A percentile compares a stretch with the other conserved stretches of the same genome.
phyloP scores from a whole-genome alignment of 2,797 vertebrate genomes.

The Onychomys torridus region DNA sequence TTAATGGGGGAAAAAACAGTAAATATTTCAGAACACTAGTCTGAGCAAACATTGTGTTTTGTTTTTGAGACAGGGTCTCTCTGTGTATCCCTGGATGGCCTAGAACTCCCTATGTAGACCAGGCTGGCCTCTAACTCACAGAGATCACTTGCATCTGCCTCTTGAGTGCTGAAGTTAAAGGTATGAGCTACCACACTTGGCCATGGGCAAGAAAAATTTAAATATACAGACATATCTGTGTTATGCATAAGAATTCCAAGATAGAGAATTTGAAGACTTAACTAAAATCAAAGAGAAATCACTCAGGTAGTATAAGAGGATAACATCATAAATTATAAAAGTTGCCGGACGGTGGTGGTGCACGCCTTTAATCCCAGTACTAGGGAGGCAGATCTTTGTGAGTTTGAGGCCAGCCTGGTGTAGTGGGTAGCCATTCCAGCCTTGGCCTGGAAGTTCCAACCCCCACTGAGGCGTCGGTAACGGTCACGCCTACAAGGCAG shows the following conservation, averaged over 20 bases:
- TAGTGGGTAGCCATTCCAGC: too few relatives aligned
- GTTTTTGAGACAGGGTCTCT: not conserved
- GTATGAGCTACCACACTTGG: not conserved
- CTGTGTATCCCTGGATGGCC: not conserved
- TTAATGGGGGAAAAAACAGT: not conserved
- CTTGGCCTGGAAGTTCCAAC: too few relatives aligned
- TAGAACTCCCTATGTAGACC: not conserved
- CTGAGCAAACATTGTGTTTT: not conserved
- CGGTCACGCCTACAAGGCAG: too few relatives aligned
- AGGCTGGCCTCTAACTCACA: not conserved
- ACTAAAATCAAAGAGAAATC: slow-evolving; percentile 42
- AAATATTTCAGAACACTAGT: not conserved
- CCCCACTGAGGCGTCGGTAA: too few relatives aligned
- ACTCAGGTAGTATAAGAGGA: not conserved
- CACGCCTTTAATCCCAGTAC: too few relatives aligned
- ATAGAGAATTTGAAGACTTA: not conserved
- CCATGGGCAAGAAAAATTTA: not conserved
- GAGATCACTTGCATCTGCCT: not conserved
- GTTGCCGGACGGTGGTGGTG: too few relatives aligned
- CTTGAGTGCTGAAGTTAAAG: too few relatives aligned
- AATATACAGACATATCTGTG: not conserved
- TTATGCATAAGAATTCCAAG: slow-evolving; percentile 28
- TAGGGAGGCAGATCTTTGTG: too few relatives aligned
- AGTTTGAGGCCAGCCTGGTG: too few relatives aligned
- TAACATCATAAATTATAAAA: slow-evolving; percentile 10